These are phyloP conservation scores for Unio pictorum DNA, from an alignment of 2,888 invertebrate genomes.

Conservation along the genomic window DNA sequence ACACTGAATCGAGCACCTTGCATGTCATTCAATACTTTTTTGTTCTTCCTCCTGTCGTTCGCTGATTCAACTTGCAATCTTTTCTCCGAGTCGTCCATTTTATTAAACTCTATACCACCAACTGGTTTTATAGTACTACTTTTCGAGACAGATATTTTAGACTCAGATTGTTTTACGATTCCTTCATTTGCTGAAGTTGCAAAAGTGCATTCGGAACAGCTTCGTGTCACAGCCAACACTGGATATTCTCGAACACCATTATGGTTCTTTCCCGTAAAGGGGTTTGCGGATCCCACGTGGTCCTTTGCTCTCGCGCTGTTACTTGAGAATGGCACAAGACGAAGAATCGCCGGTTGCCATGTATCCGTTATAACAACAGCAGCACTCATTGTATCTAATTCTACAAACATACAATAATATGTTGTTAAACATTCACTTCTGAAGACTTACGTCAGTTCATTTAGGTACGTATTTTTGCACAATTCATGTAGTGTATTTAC, in stretches of 20 bases:
- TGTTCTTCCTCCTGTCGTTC: no score
- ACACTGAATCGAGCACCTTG: constrained; percentile 25
- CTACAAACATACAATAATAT: no score
- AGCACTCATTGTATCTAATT: constrained; percentile 35
- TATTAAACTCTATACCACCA: background rate
- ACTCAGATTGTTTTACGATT: no score
- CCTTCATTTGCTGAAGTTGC: constrained; percentile 1
- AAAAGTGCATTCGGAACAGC: constrained; percentile 18
- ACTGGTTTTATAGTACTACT: background rate
- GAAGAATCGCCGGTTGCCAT: constrained; percentile 55
- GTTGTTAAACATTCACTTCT: no score
- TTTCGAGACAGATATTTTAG: no score
- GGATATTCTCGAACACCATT: constrained; percentile 27
- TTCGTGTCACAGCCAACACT: constrained; percentile 41
- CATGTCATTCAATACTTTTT: background rate
- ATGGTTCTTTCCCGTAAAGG: constrained; percentile 5
- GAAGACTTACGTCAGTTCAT: no score
- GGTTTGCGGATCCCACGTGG: constrained; percentile 2
- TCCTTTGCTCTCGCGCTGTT: constrained; percentile 34
- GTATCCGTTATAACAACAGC: constrained; percentile 45
- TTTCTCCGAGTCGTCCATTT: constrained; percentile 10
- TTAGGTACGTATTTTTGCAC: no score
- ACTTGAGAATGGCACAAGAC: constrained; percentile 53
- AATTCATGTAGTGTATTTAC: no score
- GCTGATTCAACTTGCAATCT: no score